Base-by-base conservation (phyloP, 2,797 vertebrate species). In the Strix occidentalis region DNA sequence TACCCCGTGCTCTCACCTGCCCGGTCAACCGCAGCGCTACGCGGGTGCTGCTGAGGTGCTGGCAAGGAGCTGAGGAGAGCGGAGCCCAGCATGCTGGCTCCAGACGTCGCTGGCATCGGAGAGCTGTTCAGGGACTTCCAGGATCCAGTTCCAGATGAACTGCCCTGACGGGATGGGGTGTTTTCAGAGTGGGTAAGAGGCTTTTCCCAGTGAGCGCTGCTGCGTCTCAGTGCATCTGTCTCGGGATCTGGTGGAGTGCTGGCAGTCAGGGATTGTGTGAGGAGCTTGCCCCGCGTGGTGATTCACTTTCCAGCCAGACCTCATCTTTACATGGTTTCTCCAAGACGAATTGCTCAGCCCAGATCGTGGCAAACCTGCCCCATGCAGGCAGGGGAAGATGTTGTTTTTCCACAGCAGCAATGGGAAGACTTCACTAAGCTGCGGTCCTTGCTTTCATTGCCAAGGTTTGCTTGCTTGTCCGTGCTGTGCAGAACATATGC, bases 181-280 rank as follows among this genome's bases (percentile, higher is more conserved):
- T 57, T 78, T 60, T 48, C 9, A 1, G 23, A n/a, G 37, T 5
- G 21, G 37, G 20, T 46, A 6, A 68, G 51, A 0, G 0, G 4
- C 41, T 79, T 37, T 75, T 68, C 50, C 45, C 29, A 3, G n/a
- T 23, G 60, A 80, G 29, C 21, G 1, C n/a, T 24, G 58, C 5
- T 25, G 41, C 5, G 23, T 53, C 14, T 28, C 39, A 41, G 9
- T 56, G 41, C 72, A 16, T 60, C 69, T 43, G 35, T 5, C 31
- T 10, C 16, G 61, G 39, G 24, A 16, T 61, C 48, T 31, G 11
- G 15, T 9, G 53, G 43, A 68, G 53, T 8, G 5, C 48, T 79
- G 83, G 31, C 33, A n/a, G 66, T 53, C 6, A 3, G 9, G 39
- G 60, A 4, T 3, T 18, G 21, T 28, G 19, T n/a, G 50, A 64